Evolutionary conservation across 2,888 invertebrate species (phyloP).

Genomic region (Pandemis cinnamomeana): DNA sequence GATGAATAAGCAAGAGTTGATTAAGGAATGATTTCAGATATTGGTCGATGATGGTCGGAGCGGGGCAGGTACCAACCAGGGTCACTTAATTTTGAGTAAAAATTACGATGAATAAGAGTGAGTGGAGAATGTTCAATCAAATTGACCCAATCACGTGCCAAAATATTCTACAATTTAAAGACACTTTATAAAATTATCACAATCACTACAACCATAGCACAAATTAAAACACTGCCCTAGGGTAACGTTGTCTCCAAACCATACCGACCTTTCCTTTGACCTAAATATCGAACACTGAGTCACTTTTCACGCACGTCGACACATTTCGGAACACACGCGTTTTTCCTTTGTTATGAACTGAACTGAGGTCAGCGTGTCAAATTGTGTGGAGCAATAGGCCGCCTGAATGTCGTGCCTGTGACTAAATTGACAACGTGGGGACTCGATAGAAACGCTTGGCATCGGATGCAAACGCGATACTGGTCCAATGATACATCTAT

Average conservation of each 20-base stretch:
- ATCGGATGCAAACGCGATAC: constrained; percentile 62
- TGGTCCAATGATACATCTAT: constrained; percentile 62
- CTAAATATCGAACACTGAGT: constrained; percentile 38
- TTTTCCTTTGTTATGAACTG: constrained; percentile 45
- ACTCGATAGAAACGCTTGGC: constrained; percentile 74
- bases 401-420: constrained; percentile 63
- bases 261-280: constrained; percentile 25
- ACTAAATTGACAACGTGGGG: constrained; percentile 75
- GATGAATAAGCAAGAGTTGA: no score
- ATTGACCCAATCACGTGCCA: no score
- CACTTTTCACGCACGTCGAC: constrained; percentile 41
- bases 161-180: background rate
- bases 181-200: background rate
- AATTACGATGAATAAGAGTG: no score
- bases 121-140: no score
- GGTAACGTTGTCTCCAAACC: background rate
- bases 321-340: constrained; percentile 17
- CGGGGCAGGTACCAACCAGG: no score
- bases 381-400: constrained; percentile 51
- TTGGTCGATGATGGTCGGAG: no score
- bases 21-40: no score
- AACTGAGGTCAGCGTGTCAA: constrained; percentile 53
- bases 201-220: background rate
- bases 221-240: constrained; percentile 8
- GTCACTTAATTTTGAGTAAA: no score